Evolutionary conservation across 2,797 vertebrate species (phyloP), one percentile per base, ranked within the genome.

Genomic region (Micrastur ruficollis): DNA sequence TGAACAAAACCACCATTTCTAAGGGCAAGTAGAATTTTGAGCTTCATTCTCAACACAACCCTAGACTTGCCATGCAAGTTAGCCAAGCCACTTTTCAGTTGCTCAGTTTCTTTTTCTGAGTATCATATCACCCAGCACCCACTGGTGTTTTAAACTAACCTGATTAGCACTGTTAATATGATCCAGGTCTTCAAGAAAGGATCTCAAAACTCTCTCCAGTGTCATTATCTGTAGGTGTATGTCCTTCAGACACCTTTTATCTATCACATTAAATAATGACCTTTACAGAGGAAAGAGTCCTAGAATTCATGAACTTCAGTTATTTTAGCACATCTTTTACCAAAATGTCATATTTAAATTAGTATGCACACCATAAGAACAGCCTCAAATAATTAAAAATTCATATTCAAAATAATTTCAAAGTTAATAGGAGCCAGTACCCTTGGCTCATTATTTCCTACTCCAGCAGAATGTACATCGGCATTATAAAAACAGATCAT

Each of bases 271-370:
- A 90, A 86, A 72, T 78, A 74, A 78, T 87, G 92, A 93, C 85
- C 70, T 95, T 96, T 94, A 68, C 27, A 85, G 49, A 76, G 17
- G 40, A 63, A 32, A 68, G 21, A 74, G 53, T 78, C 68, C 58
- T 76, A 27, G 72, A 88, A 49, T 67, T 89, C 4, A 1, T 66
- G 75, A 92, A 86, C 68, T 95, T 87, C 84, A 63, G 86, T 90
- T 95, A 81, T 46, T 93, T 91, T 91, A 84, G 86, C 70, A 90
- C 46, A 90, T 78, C 62, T 91, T 81, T 73, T 86, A 67, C 46
- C 3, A 6, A 96, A 97, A 96, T 95, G 86, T 86, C 86, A 96
- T 66, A 50, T 91, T 93, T 86, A 94, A 91, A 94, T 96, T 84
- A 86, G 58, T 17, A 95, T 65, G 80, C 46, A 58, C 4, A 63